These are phyloP conservation scores for Xestia c-nigrum DNA, from an alignment of 2,888 invertebrate species.

Conservation along the genomic window DNA sequence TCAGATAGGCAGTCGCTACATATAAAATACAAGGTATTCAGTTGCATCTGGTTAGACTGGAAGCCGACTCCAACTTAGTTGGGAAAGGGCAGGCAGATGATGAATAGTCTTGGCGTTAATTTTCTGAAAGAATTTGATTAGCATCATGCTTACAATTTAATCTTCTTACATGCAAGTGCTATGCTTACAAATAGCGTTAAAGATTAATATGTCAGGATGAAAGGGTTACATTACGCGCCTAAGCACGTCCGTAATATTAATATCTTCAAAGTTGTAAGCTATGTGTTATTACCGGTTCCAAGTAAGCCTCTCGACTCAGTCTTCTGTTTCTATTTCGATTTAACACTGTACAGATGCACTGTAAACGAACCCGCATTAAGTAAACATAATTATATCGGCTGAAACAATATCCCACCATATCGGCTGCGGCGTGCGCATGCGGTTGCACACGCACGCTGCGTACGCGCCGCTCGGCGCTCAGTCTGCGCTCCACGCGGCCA, in stretches of 20 bases:
- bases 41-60: too few relatives aligned
- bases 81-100: too few relatives aligned
- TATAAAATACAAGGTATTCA: too few relatives aligned
- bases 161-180: background rate
- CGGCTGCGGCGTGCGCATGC: slow-evolving; percentile 58
- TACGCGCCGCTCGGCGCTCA: slow-evolving; percentile 72
- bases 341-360: slow-evolving; percentile 73
- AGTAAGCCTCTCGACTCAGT: slow-evolving; percentile 63
- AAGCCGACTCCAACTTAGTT: too few relatives aligned
- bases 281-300: slow-evolving; percentile 40
- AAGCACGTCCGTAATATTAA: slow-evolving; percentile 17
- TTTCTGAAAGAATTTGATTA: slow-evolving; percentile 10
- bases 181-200: background rate
- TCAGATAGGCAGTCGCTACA: too few relatives aligned
- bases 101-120: slow-evolving; percentile 3
- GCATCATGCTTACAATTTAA: background rate
- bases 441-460: slow-evolving; percentile 73
- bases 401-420: slow-evolving; percentile 79
- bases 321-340: slow-evolving; percentile 69
- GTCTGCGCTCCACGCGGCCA: slow-evolving; percentile 78
- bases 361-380: slow-evolving; percentile 72
- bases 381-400: slow-evolving; percentile 69
- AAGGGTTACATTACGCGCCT: slow-evolving; percentile 6
- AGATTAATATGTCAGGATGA: slow-evolving; percentile 7
- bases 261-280: slow-evolving; percentile 30